Evolutionary conservation across 2,797 vertebrate genomes (phyloP).

Genomic region (Taeniopygia guttata): DNA sequence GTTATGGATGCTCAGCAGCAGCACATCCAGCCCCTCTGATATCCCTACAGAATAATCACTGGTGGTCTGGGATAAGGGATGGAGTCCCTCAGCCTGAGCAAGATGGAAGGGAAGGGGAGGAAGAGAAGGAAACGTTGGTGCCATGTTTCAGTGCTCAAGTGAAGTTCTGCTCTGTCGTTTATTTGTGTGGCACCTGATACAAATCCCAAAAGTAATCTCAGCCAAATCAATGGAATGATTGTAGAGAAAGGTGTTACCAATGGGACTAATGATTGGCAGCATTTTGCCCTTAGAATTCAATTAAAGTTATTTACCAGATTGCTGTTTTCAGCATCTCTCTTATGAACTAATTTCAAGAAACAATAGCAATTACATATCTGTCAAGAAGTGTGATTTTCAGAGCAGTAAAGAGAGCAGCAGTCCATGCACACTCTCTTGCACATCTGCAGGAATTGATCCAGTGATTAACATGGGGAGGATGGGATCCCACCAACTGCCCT

Average conservation of each 20-base stretch:
- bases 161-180: neutral
- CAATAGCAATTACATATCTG: conserved; percentile 22
- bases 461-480: neutral
- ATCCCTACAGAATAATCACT: neutral
- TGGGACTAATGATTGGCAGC: conserved; percentile 45
- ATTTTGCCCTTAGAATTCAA: conserved; percentile 47
- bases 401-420: neutral
- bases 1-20: neutral
- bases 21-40: too few relatives aligned
- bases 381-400: conserved; percentile 14
- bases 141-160: neutral
- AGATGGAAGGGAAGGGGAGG: neutral
- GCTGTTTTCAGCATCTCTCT: conserved; percentile 46
- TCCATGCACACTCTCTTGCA: neutral
- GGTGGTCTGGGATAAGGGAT: neutral
- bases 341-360: conserved; percentile 38
- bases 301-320: conserved; percentile 54
- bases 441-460: neutral
- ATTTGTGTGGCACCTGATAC: neutral
- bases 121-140: neutral
- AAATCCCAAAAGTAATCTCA: neutral
- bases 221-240: conserved; percentile 11
- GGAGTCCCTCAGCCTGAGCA: neutral
- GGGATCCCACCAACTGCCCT: neutral
- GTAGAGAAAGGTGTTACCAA: neutral